These are phyloP conservation scores for Ceratina calcarata DNA, from an alignment of 1,140 invertebrate species.

Conservation along the genomic window DNA sequence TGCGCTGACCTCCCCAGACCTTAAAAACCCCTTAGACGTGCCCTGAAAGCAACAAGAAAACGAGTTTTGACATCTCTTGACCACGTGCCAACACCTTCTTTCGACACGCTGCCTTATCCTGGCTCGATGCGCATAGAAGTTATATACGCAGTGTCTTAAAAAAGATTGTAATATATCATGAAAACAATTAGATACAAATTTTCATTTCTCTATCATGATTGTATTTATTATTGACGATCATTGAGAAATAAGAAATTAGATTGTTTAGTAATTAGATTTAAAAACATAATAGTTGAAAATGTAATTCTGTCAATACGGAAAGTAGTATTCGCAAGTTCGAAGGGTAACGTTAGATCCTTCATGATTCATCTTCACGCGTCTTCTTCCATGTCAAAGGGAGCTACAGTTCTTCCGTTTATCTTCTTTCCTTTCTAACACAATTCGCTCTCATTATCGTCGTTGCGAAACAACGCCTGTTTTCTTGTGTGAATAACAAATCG, in stretches of 20 bases:
- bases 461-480: background rate
- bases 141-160: constrained; percentile 6
- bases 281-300: too few species aligned
- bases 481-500: constrained; percentile 37
- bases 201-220: too few species aligned
- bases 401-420: background rate
- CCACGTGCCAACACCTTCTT: constrained; percentile 75
- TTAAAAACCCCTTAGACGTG: constrained; percentile 56
- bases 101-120: constrained; percentile 49
- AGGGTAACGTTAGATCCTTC: background rate
- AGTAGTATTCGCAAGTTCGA: background rate
- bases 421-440: background rate
- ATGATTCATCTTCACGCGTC: background rate
- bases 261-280: too few species aligned
- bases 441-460: constrained; percentile 25
- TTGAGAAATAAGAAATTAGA: too few species aligned
- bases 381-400: background rate
- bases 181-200: too few species aligned
- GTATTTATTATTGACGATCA: background rate
- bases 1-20: constrained; percentile 67
- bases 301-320: too few species aligned
- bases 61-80: constrained; percentile 77
- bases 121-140: background rate
- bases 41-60: constrained; percentile 61
- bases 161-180: too few species aligned